phyloP scores from a whole-genome alignment of 2,113 vertebrate species.

The Carassius carassius region DNA sequence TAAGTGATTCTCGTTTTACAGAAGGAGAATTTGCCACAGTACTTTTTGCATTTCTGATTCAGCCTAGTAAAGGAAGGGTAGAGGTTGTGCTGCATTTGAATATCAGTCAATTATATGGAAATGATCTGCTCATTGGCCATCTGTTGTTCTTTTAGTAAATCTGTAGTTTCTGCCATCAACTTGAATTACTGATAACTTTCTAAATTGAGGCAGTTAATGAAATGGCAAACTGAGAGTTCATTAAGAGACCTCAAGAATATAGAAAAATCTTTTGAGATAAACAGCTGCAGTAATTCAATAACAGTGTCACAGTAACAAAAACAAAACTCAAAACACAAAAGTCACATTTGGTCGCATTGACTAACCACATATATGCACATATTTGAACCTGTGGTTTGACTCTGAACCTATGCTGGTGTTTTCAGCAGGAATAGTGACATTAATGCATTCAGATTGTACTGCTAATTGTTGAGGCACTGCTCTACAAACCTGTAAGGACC shows the following conservation, averaged over 20 bases:
- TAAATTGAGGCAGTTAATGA: constrained; percentile 41
- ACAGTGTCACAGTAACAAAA: not conserved
- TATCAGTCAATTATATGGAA: constrained; percentile 34
- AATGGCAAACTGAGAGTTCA: constrained; percentile 29
- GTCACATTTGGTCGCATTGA: not conserved
- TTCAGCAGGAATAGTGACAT: not conserved
- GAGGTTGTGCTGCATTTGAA: not conserved
- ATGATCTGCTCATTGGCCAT: constrained; percentile 31
- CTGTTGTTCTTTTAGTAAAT: not conserved
- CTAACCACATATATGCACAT: not conserved
- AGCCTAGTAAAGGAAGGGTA: not conserved
- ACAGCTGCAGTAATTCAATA: not conserved
- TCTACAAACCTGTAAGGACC: not conserved
- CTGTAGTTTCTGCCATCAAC: constrained; percentile 13
- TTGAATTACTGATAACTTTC: constrained; percentile 31
- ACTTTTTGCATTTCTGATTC: constrained; percentile 34
- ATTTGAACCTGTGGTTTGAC: not conserved
- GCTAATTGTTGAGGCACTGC: not conserved
- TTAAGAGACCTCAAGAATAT: not conserved
- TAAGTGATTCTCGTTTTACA: constrained; percentile 41
- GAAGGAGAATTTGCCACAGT: constrained; percentile 13
- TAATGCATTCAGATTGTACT: not conserved
- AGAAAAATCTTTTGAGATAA: not conserved
- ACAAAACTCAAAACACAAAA: not conserved
- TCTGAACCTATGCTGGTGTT: not conserved